Evolutionary conservation across 2,888 invertebrate species (phyloP).

Genomic region (Chrysodeixis includens): DNA sequence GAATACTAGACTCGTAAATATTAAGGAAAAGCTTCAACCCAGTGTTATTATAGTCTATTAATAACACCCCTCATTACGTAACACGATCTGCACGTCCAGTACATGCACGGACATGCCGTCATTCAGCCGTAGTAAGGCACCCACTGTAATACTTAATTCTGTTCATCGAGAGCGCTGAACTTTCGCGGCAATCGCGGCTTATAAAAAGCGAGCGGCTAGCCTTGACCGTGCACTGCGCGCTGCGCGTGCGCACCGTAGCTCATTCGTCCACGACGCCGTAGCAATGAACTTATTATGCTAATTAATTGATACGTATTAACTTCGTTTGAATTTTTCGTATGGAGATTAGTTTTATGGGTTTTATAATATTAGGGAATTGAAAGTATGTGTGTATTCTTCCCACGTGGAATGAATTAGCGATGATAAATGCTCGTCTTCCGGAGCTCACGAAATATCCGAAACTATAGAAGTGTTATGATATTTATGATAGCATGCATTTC

Average conservation of each 20-base stretch:
- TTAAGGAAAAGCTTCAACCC: too few relatives aligned
- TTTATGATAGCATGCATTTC: neutral
- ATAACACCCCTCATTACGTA: neutral
- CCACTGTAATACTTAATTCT: conserved; percentile 52
- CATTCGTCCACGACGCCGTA: conserved; percentile 51
- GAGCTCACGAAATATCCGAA: neutral
- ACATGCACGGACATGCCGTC: conserved; percentile 21
- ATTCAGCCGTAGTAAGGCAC: conserved; percentile 45
- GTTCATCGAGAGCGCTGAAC: conserved; percentile 79
- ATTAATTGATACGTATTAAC: conserved; percentile 57
- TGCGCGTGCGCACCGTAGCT: conserved; percentile 61
- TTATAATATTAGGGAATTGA: conserved; percentile 15
- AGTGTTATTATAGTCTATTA: neutral
- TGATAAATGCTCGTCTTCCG: neutral
- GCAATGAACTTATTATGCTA: conserved; percentile 62
- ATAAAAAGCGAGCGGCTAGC: conserved; percentile 83
- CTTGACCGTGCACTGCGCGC: conserved; percentile 81
- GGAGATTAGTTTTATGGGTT: conserved; percentile 35
- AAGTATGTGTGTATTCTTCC: conserved; percentile 40
- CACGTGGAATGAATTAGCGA: conserved; percentile 12
- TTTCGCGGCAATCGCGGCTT: conserved; percentile 79
- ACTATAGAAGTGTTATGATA: too few relatives aligned
- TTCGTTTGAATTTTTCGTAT: conserved; percentile 38
- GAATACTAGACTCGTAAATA: too few relatives aligned
- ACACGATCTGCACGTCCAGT: neutral